Conservation (phyloP, 2,797 vertebrate species). For the Serranus cabrilla region DNA sequence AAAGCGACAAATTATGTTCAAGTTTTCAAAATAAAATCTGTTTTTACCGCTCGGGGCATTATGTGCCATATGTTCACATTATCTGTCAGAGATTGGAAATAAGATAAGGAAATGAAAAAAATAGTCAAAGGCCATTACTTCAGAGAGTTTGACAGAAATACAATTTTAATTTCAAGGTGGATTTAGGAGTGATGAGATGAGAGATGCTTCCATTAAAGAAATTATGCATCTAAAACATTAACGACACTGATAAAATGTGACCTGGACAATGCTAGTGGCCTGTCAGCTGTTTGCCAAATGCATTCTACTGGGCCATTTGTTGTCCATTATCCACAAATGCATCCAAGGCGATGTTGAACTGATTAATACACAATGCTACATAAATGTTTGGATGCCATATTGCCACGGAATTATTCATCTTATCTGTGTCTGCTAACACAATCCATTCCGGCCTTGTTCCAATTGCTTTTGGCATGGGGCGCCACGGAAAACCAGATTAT, state of each 20-base stretch:
- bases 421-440: slow-evolving; percentile 61
- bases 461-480: slow-evolving; percentile 54
- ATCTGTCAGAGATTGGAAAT: slow-evolving; percentile 9
- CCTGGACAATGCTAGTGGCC: neutral
- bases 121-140: slow-evolving; percentile 17
- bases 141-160: slow-evolving; percentile 21
- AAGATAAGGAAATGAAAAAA: slow-evolving; percentile 14
- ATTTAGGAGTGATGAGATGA: slow-evolving; percentile 27
- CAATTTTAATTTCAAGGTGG: slow-evolving; percentile 25
- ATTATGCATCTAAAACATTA: neutral
- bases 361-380: slow-evolving; percentile 53
- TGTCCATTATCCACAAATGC: slow-evolving; percentile 19
- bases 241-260: slow-evolving; percentile 1
- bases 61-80: neutral
- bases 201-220: slow-evolving; percentile 16
- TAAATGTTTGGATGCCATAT: slow-evolving; percentile 60
- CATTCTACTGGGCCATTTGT: neutral
- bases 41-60: neutral
- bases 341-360: slow-evolving; percentile 34
- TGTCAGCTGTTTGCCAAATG: slow-evolving; percentile 8
- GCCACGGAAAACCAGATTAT: slow-evolving; percentile 59
- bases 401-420: slow-evolving; percentile 59
- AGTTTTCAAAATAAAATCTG: neutral
- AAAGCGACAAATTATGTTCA: slow-evolving; percentile 3
- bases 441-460: slow-evolving; percentile 54